Base-by-base conservation (phyloP, 2,797 vertebrate species). In the Sebastolobus alascanus region DNA sequence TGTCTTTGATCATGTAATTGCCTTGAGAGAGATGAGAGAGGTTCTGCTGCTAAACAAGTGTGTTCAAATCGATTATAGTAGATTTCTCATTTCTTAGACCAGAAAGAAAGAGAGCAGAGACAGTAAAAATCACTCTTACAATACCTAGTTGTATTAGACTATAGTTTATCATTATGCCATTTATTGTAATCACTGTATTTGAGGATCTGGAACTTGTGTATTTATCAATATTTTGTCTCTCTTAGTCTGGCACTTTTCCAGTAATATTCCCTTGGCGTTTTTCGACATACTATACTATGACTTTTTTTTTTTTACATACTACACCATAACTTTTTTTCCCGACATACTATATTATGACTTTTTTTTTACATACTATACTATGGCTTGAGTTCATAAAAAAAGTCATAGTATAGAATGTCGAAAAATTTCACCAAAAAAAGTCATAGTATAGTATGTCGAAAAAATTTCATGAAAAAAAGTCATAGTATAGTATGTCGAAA, bases 1-100 rank as follows among this genome's bases (percentile, higher is more conserved):
- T 75, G 71, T 88, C 92, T 94, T 90, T 94, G 87, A 95, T 94
- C 84, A 80, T 85, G 92, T 95, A 94, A 95, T 93, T 91, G 92
- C 90, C 90, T 82, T 59, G 89, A 86, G 89, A 90, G 88, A 88
- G 89, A 85, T 73, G 88, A 88, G 79, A 83, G 87, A 29, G 58
- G 18, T 79, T 90, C 75, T 89, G 84, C 75, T 69, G 84, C 84
- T 80, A 85, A 91, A 90, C 85, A 90, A 87, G 88, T 92, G 85
- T 85, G 88, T 80, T 91, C 54, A 33, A 63, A 93, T 93, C 81
- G 91, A 94, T 94, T 80, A 85, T 8, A 52, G 56, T 13, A 70
- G 77, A 74, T 76, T 90, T 90, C 82, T 92, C 79, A 85, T 90
- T 87, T 91, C 79, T 82, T 7, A 65, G 63, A 83, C 11, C 2